phyloP scores from a whole-genome alignment of 2,113 vertebrate species.

The Anguilla rostrata region DNA sequence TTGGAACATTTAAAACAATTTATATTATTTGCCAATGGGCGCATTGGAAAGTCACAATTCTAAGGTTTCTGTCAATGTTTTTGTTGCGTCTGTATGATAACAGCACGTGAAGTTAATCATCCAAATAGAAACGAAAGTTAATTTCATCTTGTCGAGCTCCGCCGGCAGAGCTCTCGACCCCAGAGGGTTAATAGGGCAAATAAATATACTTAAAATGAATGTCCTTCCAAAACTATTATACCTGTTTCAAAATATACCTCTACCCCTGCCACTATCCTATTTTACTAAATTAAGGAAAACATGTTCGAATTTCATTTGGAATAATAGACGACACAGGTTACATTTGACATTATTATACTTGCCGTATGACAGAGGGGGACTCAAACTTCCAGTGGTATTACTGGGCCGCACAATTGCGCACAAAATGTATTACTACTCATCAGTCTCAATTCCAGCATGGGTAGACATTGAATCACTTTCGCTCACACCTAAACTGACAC shows the following conservation, averaged over 20 bases:
- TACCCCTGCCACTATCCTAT: background rate
- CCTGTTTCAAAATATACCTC: background rate
- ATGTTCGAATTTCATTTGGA: too few relatives aligned
- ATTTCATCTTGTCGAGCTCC: too few relatives aligned
- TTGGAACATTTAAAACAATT: too few relatives aligned
- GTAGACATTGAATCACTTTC: constrained; percentile 5
- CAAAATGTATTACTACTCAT: constrained; percentile 13
- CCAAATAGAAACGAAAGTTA: too few relatives aligned
- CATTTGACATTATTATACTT: constrained; percentile 1
- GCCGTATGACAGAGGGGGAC: constrained; percentile 7
- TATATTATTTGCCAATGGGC: too few relatives aligned
- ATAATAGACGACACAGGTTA: background rate
- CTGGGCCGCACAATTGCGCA: background rate
- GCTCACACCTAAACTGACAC: background rate
- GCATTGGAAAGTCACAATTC: too few relatives aligned
- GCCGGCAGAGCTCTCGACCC: too few relatives aligned
- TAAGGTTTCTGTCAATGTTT: too few relatives aligned
- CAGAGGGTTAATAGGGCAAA: constrained; percentile 13
- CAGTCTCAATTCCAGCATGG: constrained; percentile 4
- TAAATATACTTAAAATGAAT: background rate
- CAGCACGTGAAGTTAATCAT: too few relatives aligned
- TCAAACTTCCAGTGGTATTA: constrained; percentile 22
- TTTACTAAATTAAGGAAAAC: constrained; percentile 2
- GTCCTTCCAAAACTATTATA: constrained; percentile 5
- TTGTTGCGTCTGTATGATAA: too few relatives aligned